Evolutionary conservation across 1,140 invertebrate species (phyloP).

Genomic region (Saccostrea cuccullata): DNA sequence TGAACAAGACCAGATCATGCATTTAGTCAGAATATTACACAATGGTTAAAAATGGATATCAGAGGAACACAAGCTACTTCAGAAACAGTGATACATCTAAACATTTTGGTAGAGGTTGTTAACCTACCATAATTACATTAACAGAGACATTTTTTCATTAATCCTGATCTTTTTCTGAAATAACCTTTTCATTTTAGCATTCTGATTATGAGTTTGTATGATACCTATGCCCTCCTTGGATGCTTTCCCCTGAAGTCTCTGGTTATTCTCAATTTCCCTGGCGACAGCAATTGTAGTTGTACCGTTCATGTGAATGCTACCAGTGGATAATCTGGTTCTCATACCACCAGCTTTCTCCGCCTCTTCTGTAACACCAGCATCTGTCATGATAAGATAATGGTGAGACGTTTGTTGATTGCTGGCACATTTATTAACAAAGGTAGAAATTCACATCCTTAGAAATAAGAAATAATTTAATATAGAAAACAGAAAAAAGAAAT

Average conservation of each 20-base stretch:
- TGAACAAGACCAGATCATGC: too few relatives aligned
- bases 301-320: slow-evolving; percentile 72
- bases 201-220: neutral
- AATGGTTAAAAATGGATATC: too few relatives aligned
- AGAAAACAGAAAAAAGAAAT: too few relatives aligned
- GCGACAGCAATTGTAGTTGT: slow-evolving; percentile 67
- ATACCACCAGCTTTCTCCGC: slow-evolving; percentile 49
- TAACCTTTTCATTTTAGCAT: too few relatives aligned
- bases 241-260: slow-evolving; percentile 33
- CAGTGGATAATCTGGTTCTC: slow-evolving; percentile 70
- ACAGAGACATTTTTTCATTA: too few relatives aligned
- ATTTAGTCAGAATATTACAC: too few relatives aligned
- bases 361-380: neutral
- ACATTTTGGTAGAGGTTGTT: too few relatives aligned
- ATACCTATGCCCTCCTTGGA: neutral
- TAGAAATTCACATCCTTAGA: neutral
- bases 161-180: too few relatives aligned
- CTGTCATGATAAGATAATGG: neutral
- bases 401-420: neutral
- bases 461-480: neutral
- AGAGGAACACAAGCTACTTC: too few relatives aligned
- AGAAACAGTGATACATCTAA: too few relatives aligned
- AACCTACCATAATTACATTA: too few relatives aligned
- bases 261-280: slow-evolving; percentile 57
- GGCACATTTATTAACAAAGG: neutral